phyloP scores from a whole-genome alignment of 92 coral and sea anemone genomes.

The Umimayanthus chanpuru region DNA sequence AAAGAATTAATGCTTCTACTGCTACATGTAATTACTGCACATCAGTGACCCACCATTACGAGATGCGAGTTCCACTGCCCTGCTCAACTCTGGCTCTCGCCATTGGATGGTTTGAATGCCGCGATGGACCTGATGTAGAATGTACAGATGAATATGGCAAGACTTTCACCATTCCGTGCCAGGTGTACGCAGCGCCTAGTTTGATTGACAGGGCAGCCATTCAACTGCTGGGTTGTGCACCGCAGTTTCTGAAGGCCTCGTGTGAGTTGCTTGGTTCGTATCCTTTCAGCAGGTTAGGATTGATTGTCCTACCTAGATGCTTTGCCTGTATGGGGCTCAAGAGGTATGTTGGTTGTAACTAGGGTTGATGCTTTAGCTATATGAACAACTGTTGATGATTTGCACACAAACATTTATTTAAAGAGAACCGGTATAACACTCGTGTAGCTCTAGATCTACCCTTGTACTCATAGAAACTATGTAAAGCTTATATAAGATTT shows the following conservation, averaged over 20 bases:
- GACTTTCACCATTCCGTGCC: conserved; percentile 68
- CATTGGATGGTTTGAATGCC: conserved; percentile 89
- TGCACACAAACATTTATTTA: too few relatives aligned
- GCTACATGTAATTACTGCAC: too few relatives aligned
- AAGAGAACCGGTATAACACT: too few relatives aligned
- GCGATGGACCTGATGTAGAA: conserved; percentile 66
- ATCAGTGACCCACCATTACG: conserved; percentile 79
- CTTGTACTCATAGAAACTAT: too few relatives aligned
- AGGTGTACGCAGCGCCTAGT: conserved; percentile 89
- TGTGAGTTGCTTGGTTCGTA: conserved; percentile 94
- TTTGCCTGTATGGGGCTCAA: conserved; percentile 99
- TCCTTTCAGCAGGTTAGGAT: conserved; percentile 86
- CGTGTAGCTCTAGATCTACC: too few relatives aligned
- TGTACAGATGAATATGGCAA: conserved; percentile 56
- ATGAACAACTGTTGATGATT: too few relatives aligned
- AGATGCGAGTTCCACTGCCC: conserved; percentile 89
- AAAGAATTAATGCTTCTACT: neutral
- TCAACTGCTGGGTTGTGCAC: conserved; percentile 78
- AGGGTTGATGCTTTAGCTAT: neutral
- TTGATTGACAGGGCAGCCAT: conserved; percentile 81
- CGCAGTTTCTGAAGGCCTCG: conserved; percentile 81
- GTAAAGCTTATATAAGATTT: too few relatives aligned
- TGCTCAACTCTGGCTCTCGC: conserved; percentile 97
- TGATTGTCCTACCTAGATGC: conserved; percentile 88
- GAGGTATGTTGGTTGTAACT: conserved; percentile 59